A percentile compares a stretch with the other conserved stretches of the same genome.
phyloP scores from a whole-genome alignment of 2,113 vertebrate genomes.

The Chionodraco myersi region DNA sequence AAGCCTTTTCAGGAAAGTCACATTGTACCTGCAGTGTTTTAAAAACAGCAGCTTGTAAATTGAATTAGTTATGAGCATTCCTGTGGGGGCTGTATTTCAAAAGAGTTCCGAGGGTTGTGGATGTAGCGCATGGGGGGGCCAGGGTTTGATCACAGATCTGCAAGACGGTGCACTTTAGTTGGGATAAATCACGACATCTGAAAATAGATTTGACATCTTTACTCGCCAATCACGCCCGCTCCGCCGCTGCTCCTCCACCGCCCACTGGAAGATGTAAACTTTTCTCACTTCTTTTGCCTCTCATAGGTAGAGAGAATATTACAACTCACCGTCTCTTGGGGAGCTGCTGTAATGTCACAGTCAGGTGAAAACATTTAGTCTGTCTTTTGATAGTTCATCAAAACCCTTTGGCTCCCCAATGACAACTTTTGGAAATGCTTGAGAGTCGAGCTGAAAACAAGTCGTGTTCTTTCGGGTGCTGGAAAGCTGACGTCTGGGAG shows the following conservation, averaged over 20 bases:
- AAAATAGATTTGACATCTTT: conserved; percentile 48
- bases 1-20: conserved; percentile 64
- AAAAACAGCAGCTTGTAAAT: conserved; percentile 76
- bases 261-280: conserved; percentile 40
- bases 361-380: background rate
- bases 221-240: conserved; percentile 33
- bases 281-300: conserved; percentile 19
- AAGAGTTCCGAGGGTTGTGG: conserved; percentile 39
- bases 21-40: conserved; percentile 78
- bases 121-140: conserved; percentile 28
- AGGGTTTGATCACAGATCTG: conserved; percentile 26
- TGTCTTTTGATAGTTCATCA: background rate
- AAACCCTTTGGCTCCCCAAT: background rate
- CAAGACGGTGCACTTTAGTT: conserved; percentile 31
- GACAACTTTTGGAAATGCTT: background rate
- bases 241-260: conserved; percentile 11
- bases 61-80: conserved; percentile 70
- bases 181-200: conserved; percentile 45
- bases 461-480: background rate
- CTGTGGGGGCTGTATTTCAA: conserved; percentile 62
- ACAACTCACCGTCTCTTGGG: conserved; percentile 9
- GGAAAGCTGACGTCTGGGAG: background rate
- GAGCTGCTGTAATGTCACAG: background rate
- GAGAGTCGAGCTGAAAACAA: background rate
- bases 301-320: conserved; percentile 2